Base-by-base conservation (phyloP, 2,797 vertebrate species). In the Mico argentatus region DNA sequence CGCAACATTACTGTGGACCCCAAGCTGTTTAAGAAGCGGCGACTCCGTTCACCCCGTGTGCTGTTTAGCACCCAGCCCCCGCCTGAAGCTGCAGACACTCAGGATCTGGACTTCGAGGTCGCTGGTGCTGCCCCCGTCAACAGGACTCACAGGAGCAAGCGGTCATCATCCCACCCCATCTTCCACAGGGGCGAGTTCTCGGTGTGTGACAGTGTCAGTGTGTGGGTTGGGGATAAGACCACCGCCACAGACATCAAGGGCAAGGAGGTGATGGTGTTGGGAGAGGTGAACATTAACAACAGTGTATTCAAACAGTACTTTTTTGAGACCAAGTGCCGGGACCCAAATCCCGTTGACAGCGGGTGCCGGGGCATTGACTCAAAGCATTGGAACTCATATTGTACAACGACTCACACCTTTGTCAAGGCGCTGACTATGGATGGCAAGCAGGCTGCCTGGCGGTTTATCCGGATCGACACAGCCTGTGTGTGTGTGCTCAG, bases 381-480 rank as follows among this genome's bases (percentile, higher is more conserved):
- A 0, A 99, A 99, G 98, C 99, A 99, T 98, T 99, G 99, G 99
- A 99, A 99, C 99, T 99, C 99, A 0, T 99, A 99, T 96, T 99
- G 99, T 97, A 99, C 99, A 98, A 99, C 99, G 75, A 99, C 99
- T 0, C 99, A 99, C 99, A 99, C 99, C 36, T 99, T 99, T 70
- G 99, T 99, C 85, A 99, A 99, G 96, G 99, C 99, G 0, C 98
- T 99, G 99, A 99, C 99, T 41, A 99, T 99, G 81, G 99, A 99
- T 77, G 99, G 99, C 97, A 99, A 99, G 97, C 99, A 99, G 98
- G 99, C 99, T 27, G 99, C 99, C 22, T 99, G 99, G 99, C 98
- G 99, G 94, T 99, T 99, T 86, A 99, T 99, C 97, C 99, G 99
- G 88, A 99, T 99, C 90, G 99, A 99, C 93, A 99, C 99, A 3